Conservation (phyloP, 2,888 invertebrate genomes). For the Molanna angustata region DNA sequence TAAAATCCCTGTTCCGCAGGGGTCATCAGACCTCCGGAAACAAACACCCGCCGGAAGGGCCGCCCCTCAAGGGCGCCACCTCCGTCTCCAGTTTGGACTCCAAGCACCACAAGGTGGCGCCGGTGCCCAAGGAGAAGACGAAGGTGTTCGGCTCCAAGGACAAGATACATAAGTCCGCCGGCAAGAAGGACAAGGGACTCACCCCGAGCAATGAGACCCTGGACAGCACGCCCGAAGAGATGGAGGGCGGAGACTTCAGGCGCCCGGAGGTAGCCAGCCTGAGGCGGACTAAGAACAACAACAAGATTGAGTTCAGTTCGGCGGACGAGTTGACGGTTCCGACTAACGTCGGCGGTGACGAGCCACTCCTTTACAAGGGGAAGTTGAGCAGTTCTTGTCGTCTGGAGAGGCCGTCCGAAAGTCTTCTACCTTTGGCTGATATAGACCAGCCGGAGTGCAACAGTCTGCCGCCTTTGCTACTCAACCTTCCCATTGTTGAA, state of each 20-base stretch:
- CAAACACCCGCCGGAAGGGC: slow-evolving; percentile 35
- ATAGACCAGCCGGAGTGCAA: slow-evolving; percentile 26
- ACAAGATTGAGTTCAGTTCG: slow-evolving; percentile 43
- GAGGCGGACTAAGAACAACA: slow-evolving; percentile 37
- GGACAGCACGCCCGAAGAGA: slow-evolving; percentile 37
- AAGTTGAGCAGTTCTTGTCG: slow-evolving; percentile 18
- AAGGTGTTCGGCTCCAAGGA: slow-evolving; percentile 57
- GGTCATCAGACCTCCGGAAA: slow-evolving; percentile 53
- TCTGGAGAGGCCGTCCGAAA: slow-evolving; percentile 18
- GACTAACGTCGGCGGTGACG: slow-evolving; percentile 1
- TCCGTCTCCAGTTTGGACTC: slow-evolving; percentile 65
- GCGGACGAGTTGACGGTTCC: slow-evolving; percentile 42
- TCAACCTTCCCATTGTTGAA: slow-evolving; percentile 16
- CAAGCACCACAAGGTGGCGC: slow-evolving; percentile 56
- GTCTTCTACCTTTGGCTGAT: slow-evolving; percentile 12
- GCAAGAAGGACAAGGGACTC: slow-evolving; percentile 39
- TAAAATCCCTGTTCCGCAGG: slow-evolving; percentile 90
- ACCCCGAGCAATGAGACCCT: slow-evolving; percentile 40
- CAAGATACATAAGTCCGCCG: slow-evolving; percentile 47
- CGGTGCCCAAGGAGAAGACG: slow-evolving; percentile 48
- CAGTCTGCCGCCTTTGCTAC: slow-evolving; percentile 26
- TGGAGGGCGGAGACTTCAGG: slow-evolving; percentile 32
- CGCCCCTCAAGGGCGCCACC: slow-evolving; percentile 57
- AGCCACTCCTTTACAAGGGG: slow-evolving; percentile 13
- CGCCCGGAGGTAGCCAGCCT: slow-evolving; percentile 33